These are phyloP conservation scores for Dunckerocampus dactyliophorus DNA, from an alignment of 2,113 vertebrate species.

Conservation along the genomic window DNA sequence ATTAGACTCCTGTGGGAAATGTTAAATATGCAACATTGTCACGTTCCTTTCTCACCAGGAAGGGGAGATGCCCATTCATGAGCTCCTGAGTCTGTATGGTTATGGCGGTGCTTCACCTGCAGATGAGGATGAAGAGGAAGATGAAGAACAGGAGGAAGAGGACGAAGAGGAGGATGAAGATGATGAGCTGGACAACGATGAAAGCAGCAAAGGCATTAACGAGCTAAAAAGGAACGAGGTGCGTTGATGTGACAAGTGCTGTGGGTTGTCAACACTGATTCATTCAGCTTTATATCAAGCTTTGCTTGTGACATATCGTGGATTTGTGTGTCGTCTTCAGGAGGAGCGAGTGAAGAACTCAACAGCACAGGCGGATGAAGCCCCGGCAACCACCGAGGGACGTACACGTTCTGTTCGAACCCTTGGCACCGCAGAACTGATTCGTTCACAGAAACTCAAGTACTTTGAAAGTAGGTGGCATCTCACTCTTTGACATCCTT, in stretches of 20 bases:
- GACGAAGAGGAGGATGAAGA: constrained; percentile 84
- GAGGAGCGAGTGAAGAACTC: constrained; percentile 82
- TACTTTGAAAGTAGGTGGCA: constrained; percentile 92
- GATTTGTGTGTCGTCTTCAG: constrained; percentile 59
- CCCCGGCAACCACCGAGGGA: constrained; percentile 78
- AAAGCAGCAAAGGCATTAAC: constrained; percentile 87
- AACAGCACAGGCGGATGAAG: constrained; percentile 79
- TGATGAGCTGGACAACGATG: constrained; percentile 83
- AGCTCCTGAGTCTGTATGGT: constrained; percentile 91
- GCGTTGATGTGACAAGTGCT: background rate
- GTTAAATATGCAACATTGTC: background rate
- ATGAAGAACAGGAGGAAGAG: constrained; percentile 86
- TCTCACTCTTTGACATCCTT: background rate
- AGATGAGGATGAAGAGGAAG: constrained; percentile 78
- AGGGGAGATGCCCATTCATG: constrained; percentile 95
- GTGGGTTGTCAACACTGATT: too few species aligned
- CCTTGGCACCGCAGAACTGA: constrained; percentile 82
- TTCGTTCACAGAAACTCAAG: constrained; percentile 85
- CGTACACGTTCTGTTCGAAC: constrained; percentile 79
- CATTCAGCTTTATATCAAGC: background rate
- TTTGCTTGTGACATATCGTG: background rate
- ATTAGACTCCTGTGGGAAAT: too few species aligned
- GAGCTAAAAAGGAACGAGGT: constrained; percentile 74
- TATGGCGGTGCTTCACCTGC: constrained; percentile 83
- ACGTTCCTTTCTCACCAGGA: constrained; percentile 72